Base-by-base conservation (phyloP, 2,797 vertebrate species). In the Percopsis omiscomaycus region DNA sequence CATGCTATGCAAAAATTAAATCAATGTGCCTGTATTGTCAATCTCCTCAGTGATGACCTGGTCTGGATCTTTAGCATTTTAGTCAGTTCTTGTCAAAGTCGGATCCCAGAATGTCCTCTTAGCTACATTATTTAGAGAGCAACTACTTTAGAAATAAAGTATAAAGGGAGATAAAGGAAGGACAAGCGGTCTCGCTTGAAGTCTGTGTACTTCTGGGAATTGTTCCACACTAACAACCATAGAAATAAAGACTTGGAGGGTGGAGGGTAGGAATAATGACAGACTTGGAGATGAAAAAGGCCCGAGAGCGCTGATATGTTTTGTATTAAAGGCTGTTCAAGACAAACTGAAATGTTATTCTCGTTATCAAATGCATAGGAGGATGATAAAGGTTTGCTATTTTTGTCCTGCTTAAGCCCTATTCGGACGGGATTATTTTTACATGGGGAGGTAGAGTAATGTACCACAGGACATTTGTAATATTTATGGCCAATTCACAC, bases 101-200 rank as follows among this genome's bases (percentile, higher is more conserved):
- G 71, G 62, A 54, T 49, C 53, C 54, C 61, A 68, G 63, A 55
- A 42, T 52, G 9, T 13, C 64, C 61, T 60, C 53, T 70, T 71
- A 60, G 59, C 67, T 70, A 73, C 57, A 46, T 75, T 83, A 69
- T 84, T 76, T 73, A 51, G 68, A 83, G 59, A 47, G 71, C 16
- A 52, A 57, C 64, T 52, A 60, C 44, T 57, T 45, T 45, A 77
- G 61, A 64, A 55, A 14, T 75, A 59, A 61, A 14, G 78, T 66
- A 79, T 59, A 73, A 66, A 63, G 53, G 55, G 51, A 58, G 60
- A 79, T 59, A 73, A 66, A 63, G 53, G 55, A 53, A 58, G 60
- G 68, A 51, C 52, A 37, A 8, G 29, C n/a, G 51, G 42, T 13
- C 14, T 29, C 8, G n/a, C 50, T n/a, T 10, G 57, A 69, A 28